Evolutionary conservation across 2,113 vertebrate genomes (phyloP), one percentile per base, ranked within the genome.

Genomic region (Bothrops jararaca): DNA sequence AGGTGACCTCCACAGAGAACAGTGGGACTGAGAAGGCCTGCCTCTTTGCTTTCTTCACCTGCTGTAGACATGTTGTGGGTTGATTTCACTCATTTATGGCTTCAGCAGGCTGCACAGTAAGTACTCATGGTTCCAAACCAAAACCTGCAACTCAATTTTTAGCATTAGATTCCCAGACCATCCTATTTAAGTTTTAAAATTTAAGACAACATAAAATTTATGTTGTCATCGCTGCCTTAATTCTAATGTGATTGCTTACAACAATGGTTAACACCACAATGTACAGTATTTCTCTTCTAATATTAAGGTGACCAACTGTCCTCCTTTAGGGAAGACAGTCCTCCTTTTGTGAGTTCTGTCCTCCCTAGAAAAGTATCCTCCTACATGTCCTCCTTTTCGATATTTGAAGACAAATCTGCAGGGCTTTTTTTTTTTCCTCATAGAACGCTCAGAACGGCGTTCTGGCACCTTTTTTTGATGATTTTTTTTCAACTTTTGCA

Each of bases 1-100:
- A 93, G 90, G 23, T 92, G 53, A 86, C 92, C 90, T 54, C 29
- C 89, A 60, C 89, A 52, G 88, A 11, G 93, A 93, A 93, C 64
- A 91, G 20, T 92, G 56, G 85, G 42, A 54, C 53, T 85, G 60
- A 74, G 92, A 92, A 91, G 91, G 91, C 92, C 95, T 53, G 12
- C 89, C 93, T 94, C 60, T 45, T 88, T 42, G 57, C 94, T 42
- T 56, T 5, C 11, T 20, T 50, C 69, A 34, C 91, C 92, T 92
- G 10, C 22, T 86, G 57, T 39, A 90, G 13, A 69, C n/a, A 13
- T 0, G 5, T 23, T 74, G 53, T 54, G 89, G 90, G 60, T 92
- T 85, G 85, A 80, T 94, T 89, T 88, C 94, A 94, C 86, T 20
- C 13, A 3, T 92, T 23, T 85, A 54, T 42, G 34, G 53, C n/a